Conservation (phyloP, 2,797 vertebrate species). For the Gymnodraco acuticeps region DNA sequence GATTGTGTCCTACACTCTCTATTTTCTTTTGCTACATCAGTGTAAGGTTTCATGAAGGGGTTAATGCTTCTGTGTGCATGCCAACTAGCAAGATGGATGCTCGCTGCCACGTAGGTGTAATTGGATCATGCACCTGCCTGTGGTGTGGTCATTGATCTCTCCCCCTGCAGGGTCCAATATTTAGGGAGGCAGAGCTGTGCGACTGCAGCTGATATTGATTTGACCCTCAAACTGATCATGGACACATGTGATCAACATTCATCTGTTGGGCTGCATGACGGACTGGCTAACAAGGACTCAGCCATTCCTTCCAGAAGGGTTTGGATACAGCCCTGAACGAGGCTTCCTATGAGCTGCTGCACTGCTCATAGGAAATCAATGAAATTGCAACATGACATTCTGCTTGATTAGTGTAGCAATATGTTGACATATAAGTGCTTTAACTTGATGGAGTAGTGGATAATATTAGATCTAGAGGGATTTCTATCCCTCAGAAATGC, state of each 20-base stretch:
- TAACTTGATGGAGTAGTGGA: not conserved
- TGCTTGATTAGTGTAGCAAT: not conserved
- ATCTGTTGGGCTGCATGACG: conserved; percentile 46
- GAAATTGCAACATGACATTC: conserved; percentile 29
- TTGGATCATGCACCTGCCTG: conserved; percentile 68
- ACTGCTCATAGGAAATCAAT: conserved; percentile 26
- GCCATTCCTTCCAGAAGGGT: conserved; percentile 15
- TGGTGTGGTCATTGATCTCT: conserved; percentile 69
- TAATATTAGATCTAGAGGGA: not conserved
- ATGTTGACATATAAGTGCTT: not conserved
- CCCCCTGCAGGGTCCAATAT: conserved; percentile 33
- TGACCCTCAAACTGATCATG: conserved; percentile 58
- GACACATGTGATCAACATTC: conserved; percentile 52
- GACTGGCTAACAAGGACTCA: conserved; percentile 13
- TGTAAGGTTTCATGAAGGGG: conserved; percentile 14
- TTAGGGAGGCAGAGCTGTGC: conserved; percentile 32
- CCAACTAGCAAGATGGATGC: conserved; percentile 63
- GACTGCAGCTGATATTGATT: conserved; percentile 60
- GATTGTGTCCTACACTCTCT: conserved; percentile 28
- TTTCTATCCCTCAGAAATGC: not conserved
- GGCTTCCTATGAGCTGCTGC: not conserved
- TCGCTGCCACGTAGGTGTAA: conserved; percentile 63
- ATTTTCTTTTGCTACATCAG: not conserved
- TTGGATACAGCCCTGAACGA: conserved; percentile 11
- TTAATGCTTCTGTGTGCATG: conserved; percentile 37